phyloP scores from a whole-genome alignment of 2,888 invertebrate species.

The Dexiosoma caninum region DNA sequence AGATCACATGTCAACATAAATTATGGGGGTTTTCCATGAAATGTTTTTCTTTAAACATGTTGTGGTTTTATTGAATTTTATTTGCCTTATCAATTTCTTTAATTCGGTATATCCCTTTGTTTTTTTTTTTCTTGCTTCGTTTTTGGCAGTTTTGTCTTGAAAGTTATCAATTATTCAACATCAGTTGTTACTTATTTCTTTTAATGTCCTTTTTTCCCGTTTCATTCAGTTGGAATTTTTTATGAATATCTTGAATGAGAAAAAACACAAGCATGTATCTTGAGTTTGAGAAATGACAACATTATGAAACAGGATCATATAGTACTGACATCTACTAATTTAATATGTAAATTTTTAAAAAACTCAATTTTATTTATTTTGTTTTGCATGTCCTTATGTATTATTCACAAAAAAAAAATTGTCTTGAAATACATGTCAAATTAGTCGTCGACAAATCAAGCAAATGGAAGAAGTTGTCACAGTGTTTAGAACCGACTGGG shows the following conservation, averaged over 20 bases:
- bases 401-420: constrained; percentile 40
- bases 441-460: constrained; percentile 35
- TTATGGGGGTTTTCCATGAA: background rate
- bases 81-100: background rate
- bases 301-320: constrained; percentile 54
- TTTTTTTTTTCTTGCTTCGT: background rate
- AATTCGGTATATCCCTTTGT: background rate
- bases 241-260: background rate
- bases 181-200: constrained; percentile 3
- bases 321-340: constrained; percentile 56
- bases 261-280: background rate
- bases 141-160: background rate
- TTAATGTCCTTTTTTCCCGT: background rate
- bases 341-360: constrained; percentile 57
- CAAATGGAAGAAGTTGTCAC: background rate
- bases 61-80: background rate
- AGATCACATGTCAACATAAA: background rate
- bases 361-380: no score
- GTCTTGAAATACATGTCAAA: constrained; percentile 43
- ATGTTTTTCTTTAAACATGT: background rate
- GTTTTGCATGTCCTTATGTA: constrained; percentile 15
- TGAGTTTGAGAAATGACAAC: constrained; percentile 51
- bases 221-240: background rate
- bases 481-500: background rate
- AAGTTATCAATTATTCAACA: constrained; percentile 40